Percentiles rank a stretch among this genome's conserved stretches.
Evolutionary conservation across 2,113 vertebrate genomes (phyloP).

Genomic region (Hypomesus transpacificus): DNA sequence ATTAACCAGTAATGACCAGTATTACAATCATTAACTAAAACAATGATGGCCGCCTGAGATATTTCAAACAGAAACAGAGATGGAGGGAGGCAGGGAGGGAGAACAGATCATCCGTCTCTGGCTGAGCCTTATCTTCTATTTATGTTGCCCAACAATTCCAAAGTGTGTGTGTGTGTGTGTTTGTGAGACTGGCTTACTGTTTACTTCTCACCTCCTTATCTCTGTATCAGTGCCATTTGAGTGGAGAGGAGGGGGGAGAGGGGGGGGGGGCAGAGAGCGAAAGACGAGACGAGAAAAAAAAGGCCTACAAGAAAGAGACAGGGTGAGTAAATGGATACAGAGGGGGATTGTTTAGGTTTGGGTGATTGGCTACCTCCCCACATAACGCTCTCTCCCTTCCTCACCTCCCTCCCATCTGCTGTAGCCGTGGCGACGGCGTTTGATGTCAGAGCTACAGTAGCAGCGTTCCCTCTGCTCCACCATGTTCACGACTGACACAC

Average conservation of each 20-base stretch:
- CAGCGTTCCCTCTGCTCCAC: slow-evolving; percentile 23
- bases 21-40: too few relatives aligned
- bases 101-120: slow-evolving; percentile 12
- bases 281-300: background rate
- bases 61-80: background rate
- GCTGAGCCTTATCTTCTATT: slow-evolving; percentile 61
- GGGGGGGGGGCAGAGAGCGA: background rate
- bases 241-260: slow-evolving; percentile 19
- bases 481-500: slow-evolving; percentile 28
- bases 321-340: slow-evolving; percentile 1
- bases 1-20: too few relatives aligned
- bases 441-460: slow-evolving; percentile 1
- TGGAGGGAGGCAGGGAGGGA: background rate
- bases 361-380: slow-evolving; percentile 1
- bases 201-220: slow-evolving; percentile 72
- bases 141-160: slow-evolving; percentile 54
- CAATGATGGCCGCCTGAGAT: too few relatives aligned
- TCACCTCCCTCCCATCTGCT: background rate
- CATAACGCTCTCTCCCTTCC: slow-evolving; percentile 10
- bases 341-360: background rate
- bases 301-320: background rate
- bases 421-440: background rate
- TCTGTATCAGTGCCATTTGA: slow-evolving; percentile 42
- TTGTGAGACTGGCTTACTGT: slow-evolving; percentile 37
- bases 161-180: slow-evolving; percentile 45